Conservation (phyloP, 2,888 invertebrate species). For the Julus scanicus region DNA sequence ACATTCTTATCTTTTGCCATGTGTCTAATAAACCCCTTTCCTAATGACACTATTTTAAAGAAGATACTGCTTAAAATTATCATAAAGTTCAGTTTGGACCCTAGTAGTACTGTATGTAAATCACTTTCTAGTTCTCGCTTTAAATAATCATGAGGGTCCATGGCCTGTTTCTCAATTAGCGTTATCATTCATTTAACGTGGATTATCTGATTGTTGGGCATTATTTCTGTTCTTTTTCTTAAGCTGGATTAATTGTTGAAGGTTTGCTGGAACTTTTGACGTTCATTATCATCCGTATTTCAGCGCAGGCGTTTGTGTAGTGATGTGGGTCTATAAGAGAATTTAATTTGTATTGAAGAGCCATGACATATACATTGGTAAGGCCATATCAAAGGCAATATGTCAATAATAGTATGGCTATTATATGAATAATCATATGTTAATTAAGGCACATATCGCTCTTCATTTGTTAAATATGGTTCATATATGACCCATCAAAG, state of each 20-base stretch:
- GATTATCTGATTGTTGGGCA: neutral
- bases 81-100: neutral
- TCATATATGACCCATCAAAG: too few relatives aligned
- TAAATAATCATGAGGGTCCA: neutral
- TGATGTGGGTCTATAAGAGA: too few relatives aligned
- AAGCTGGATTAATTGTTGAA: neutral
- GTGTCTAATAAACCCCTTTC: neutral
- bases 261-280: neutral
- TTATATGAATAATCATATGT: too few relatives aligned
- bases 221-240: constrained; percentile 31
- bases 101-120: neutral
- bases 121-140: neutral
- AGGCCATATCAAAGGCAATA: too few relatives aligned
- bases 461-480: too few relatives aligned
- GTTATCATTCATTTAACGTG: neutral
- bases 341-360: too few relatives aligned
- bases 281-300: neutral
- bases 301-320: too few relatives aligned
- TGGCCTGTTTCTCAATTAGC: neutral
- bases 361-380: too few relatives aligned
- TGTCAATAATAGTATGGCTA: too few relatives aligned
- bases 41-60: neutral
- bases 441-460: too few relatives aligned
- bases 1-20: too few relatives aligned
- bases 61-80: too few relatives aligned